These are phyloP conservation scores for Epinotia bilunana DNA, from an alignment of 2,888 invertebrate species.

Conservation along the genomic window DNA sequence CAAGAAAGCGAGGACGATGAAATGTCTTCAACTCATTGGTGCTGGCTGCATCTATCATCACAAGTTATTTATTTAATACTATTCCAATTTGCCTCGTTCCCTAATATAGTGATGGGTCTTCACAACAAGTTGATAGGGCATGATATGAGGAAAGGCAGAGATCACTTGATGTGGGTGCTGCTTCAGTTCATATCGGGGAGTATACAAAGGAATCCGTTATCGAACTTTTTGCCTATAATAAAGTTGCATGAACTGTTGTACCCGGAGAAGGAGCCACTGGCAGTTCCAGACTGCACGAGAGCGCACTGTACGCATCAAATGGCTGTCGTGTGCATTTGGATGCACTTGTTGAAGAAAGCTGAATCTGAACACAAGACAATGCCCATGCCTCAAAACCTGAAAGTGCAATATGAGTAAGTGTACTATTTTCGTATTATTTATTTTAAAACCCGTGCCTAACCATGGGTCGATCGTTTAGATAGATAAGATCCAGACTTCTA, in stretches of 20 bases:
- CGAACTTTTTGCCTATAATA: slow-evolving; percentile 95
- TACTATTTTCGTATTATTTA: slow-evolving; percentile 11
- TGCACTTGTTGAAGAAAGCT: slow-evolving; percentile 97
- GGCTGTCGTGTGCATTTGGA: slow-evolving; percentile 98
- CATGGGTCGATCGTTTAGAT: too few relatives aligned
- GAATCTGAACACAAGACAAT: slow-evolving; percentile 93
- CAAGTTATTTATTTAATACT: slow-evolving; percentile 97
- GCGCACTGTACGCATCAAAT: slow-evolving; percentile 95
- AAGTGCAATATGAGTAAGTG: slow-evolving; percentile 92
- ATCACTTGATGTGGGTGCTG: slow-evolving; percentile 99
- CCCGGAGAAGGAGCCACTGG: slow-evolving; percentile 95
- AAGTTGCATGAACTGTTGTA: slow-evolving; percentile 96
- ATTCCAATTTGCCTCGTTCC: slow-evolving; percentile 97
- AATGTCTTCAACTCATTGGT: slow-evolving; percentile 88
- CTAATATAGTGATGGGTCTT: slow-evolving; percentile 94
- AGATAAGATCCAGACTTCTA: too few relatives aligned
- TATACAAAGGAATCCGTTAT: slow-evolving; percentile 95
- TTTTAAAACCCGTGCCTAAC: not conserved
- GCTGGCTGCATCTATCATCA: slow-evolving; percentile 97
- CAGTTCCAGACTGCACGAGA: slow-evolving; percentile 94
- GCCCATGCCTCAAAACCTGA: slow-evolving; percentile 91
- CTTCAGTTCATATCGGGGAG: slow-evolving; percentile 98
- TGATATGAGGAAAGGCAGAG: slow-evolving; percentile 94
- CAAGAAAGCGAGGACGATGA: slow-evolving; percentile 85
- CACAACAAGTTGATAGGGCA: slow-evolving; percentile 92